phyloP scores from a whole-genome alignment of 1,140 invertebrate species.

The Megalonaias nervosa region DNA sequence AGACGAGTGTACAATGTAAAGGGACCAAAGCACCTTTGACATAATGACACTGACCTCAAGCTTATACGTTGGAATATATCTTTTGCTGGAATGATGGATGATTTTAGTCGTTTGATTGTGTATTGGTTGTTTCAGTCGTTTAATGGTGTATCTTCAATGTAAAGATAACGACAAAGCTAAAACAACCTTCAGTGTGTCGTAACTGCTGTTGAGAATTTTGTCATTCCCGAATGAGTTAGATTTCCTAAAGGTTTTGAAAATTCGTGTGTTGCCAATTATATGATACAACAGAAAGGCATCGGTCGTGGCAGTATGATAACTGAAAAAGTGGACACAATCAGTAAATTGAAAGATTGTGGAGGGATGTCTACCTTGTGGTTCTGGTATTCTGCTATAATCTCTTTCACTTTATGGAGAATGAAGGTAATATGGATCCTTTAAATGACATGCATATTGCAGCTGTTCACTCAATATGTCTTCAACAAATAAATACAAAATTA shows the following conservation, averaged over 20 bases:
- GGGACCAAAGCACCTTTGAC: conserved; percentile 14
- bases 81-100: conserved; percentile 12
- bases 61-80: conserved; percentile 18
- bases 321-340: conserved; percentile 1
- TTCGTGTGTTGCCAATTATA: conserved; percentile 2
- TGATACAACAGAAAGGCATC: background rate
- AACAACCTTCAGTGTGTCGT: conserved; percentile 3
- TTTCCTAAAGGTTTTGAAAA: conserved; percentile 18
- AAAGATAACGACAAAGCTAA: conserved; percentile 13
- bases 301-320: background rate
- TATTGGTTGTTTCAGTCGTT: background rate
- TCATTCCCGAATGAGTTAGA: background rate
- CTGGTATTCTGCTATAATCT: conserved; percentile 16
- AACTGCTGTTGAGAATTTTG: background rate
- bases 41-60: conserved; percentile 22
- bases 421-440: conserved; percentile 30
- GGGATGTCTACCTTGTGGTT: conserved; percentile 20
- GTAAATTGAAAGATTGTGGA: conserved; percentile 22
- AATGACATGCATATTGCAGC: conserved; percentile 20
- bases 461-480: conserved; percentile 23
- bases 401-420: conserved; percentile 36
- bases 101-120: conserved; percentile 11
- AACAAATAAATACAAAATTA: conserved; percentile 27
- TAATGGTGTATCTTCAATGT: background rate
- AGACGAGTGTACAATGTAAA: conserved; percentile 17